Evolutionary conservation across 2,113 vertebrate species (phyloP), one percentile per base, ranked within the genome.

Genomic region (Arvicanthis niloticus): DNA sequence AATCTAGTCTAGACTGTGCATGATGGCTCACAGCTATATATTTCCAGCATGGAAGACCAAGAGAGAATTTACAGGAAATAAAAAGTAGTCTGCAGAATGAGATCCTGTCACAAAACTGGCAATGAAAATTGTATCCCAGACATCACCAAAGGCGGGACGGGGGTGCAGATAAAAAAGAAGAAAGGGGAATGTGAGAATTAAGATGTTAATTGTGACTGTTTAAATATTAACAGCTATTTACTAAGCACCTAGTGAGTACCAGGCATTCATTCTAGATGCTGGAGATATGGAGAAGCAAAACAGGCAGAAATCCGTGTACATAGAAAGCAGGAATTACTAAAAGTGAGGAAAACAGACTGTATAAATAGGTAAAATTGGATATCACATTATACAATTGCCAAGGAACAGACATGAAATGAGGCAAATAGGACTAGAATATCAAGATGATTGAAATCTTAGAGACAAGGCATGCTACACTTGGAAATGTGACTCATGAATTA

Each of bases 401-500:
- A 88, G 40, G 29, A 90, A 93, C 62, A 87, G 89, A 68, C 21
- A 62, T 67, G 37, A 95, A 93, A 19, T 75, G 75, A 84, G 62
- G 9, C 65, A 91, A 16, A 87, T 82, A 75, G 45, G 78, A 94
- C 60, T 84, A n/a, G 78, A 75, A 10, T 94, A 45, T 75, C 51
- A 67, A 34, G 48, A 24, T 95, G 34, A 51, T 91, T 87, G 48
- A 93, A 91, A 87, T 95, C 76, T 89, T 90, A 77, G 84, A 80
- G 42, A 75, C 51, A 58, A 17, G 29, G 87, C 73, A 93, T n/a
- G 80, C 77, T 88, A 94, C 62, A 72, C 70, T 95, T 94, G 51
- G 77, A 96, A 89, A 95, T 84, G n/a, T 75, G n/a, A 87, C 15
- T 65, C 45, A 62, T 96, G 68, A 95, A 70, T 93, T 86, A 85